phyloP scores from a whole-genome alignment of 2,797 vertebrate genomes.

The Pterois miles region DNA sequence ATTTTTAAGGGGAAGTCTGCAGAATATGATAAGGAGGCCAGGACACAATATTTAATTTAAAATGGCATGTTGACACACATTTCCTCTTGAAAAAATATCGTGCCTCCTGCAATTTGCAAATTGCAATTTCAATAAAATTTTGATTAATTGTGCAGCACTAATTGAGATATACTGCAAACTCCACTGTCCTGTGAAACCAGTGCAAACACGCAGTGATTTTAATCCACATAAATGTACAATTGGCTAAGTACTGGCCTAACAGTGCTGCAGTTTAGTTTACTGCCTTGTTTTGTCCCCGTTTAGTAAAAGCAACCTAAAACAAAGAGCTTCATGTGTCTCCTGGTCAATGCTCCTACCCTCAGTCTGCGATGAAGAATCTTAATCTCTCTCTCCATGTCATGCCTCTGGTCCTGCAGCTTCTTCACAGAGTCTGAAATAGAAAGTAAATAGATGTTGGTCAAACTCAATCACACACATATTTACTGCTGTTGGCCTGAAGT shows the following conservation, averaged over 20 bases:
- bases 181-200: not conserved
- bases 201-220: not conserved
- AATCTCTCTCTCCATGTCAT: constrained; percentile 96
- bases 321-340: not conserved
- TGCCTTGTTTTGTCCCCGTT: not conserved
- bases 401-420: constrained; percentile 96
- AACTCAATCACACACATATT: not conserved
- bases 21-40: no score
- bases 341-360: constrained; percentile 81
- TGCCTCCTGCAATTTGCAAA: no score
- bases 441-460: constrained; percentile 16
- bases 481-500: no score
- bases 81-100: no score
- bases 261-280: not conserved
- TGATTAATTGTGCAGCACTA: no score
- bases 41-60: no score
- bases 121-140: no score
- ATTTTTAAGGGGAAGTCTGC: no score
- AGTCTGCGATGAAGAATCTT: constrained; percentile 94
- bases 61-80: no score
- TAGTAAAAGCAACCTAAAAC: not conserved
- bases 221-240: no score
- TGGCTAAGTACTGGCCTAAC: not conserved
- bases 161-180: not conserved
- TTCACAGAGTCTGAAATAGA: constrained; percentile 89